phyloP scores from a whole-genome alignment of 2,113 vertebrate species.

The Chitala chitala region DNA sequence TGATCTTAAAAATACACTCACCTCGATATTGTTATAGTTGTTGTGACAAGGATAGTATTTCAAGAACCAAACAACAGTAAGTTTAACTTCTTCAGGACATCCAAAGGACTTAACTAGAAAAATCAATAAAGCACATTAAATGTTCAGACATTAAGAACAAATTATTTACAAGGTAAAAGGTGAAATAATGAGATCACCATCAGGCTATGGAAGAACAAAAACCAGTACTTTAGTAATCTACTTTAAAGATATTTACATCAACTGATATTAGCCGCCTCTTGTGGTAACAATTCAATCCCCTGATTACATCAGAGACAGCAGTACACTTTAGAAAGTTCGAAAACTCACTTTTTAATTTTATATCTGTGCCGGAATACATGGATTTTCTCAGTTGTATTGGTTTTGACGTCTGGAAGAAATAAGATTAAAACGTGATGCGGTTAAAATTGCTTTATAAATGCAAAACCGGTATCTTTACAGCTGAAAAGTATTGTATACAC shows the following conservation, averaged over 20 bases:
- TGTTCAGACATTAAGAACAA: background rate
- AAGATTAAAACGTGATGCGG: no score
- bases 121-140: slow-evolving; percentile 10
- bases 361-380: slow-evolving; percentile 74
- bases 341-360: slow-evolving; percentile 70
- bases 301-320: no score
- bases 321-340: no score
- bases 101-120: slow-evolving; percentile 60
- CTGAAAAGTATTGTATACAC: no score
- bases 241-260: no score
- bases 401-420: slow-evolving; percentile 61
- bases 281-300: no score
- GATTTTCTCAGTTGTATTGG: slow-evolving; percentile 71
- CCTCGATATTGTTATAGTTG: slow-evolving; percentile 69
- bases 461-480: background rate
- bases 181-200: no score
- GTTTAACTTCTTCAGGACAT: slow-evolving; percentile 59
- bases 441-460: background rate
- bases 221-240: no score
- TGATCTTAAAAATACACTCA: slow-evolving; percentile 50
- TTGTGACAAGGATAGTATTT: slow-evolving; percentile 76
- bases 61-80: slow-evolving; percentile 71
- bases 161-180: background rate
- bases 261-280: no score
- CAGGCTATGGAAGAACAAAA: no score